A percentile compares a stretch with the other conserved stretches of the same genome.
Evolutionary conservation across 1,140 invertebrate genomes (phyloP).

Genomic region (Temnothorax longispinosus): DNA sequence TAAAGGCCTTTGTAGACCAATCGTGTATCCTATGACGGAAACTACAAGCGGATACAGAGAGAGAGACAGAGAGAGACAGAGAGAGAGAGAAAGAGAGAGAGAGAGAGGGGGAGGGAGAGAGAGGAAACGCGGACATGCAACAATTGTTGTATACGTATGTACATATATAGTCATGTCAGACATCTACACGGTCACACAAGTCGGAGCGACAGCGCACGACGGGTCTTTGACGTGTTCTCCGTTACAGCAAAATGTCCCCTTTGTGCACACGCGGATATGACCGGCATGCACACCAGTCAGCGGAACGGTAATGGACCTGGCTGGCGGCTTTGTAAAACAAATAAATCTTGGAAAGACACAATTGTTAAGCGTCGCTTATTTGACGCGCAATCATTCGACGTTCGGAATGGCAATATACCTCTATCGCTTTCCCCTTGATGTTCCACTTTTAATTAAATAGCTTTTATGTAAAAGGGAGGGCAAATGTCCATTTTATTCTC

Average conservation of each 20-base stretch:
- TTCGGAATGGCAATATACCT: not conserved
- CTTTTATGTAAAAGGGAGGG: constrained; percentile 1
- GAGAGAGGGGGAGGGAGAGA: not conserved
- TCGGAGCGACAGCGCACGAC: constrained; percentile 64
- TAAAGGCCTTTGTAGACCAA: constrained; percentile 69
- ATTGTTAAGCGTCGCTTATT: constrained; percentile 58
- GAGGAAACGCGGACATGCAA: not conserved
- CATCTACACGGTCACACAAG: constrained; percentile 67
- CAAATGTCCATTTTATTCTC: not conserved
- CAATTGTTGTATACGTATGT: constrained; percentile 48
- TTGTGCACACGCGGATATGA: constrained; percentile 68
- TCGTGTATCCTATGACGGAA: constrained; percentile 62
- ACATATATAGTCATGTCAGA: constrained; percentile 59
- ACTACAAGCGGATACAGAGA: constrained; percentile 46
- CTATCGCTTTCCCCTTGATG: not conserved
- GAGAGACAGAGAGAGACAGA: not conserved
- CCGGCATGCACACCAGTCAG: constrained; percentile 46
- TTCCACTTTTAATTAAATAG: not conserved
- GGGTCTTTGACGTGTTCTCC: constrained; percentile 74
- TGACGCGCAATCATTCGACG: constrained; percentile 1
- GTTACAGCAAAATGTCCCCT: constrained; percentile 70
- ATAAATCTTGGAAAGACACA: constrained; percentile 66
- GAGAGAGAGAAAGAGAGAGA: not conserved
- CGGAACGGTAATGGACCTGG: constrained; percentile 59
- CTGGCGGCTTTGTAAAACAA: constrained; percentile 62